Evolutionary conservation across 2,797 vertebrate genomes (phyloP), one percentile per base, ranked within the genome.

Genomic region (Tangara arthus): DNA sequence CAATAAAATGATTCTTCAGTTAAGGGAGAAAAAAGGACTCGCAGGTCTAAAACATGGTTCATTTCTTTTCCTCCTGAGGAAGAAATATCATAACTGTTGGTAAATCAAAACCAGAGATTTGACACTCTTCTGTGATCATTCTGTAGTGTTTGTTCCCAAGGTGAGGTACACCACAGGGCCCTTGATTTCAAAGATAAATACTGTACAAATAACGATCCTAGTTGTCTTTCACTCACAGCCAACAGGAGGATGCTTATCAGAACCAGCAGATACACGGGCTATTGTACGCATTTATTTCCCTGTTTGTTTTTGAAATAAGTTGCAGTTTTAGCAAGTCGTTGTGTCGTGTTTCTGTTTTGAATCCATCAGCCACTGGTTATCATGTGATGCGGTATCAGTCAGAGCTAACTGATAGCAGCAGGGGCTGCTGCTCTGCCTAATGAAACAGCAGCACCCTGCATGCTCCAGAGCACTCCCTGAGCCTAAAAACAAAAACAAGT

Each of bases 171-270:
- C 98, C 96, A 98, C 97, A 98, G 98, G 97, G 98, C 98, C 98
- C 98, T 98, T 98, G 98, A 98, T 98, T 98, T 98, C 98, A 98
- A 98, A 98, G 98, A 98, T 98, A 98, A 98, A 98, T 97, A 96
- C 98, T 96, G 97, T 98, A 97, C 98, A 98, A 98, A 98, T 98
- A 98, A 98, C 92, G 96, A 98, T 96, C 87, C 97, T 96, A 97
- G 97, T 97, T 98, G 95, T 98, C 98, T 98, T 98, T 98, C 98
- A 98, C 98, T 98, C 98, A 98, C 98, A 98, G 98, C 98, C 98
- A 98, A 97, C 97, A 93, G 97, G 98, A 98, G 98, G 98, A 98
- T 97, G 98, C 98, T 99, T 99, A 98, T 99, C 98, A 98, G 97
- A 98, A 97, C 97, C 98, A 97, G 97, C 98, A 98, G 97, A 98